Percentiles rank a stretch among this genome's conserved stretches.
phyloP scores from a whole-genome alignment of 2,113 vertebrate species.

The Nycticorax nycticorax region DNA sequence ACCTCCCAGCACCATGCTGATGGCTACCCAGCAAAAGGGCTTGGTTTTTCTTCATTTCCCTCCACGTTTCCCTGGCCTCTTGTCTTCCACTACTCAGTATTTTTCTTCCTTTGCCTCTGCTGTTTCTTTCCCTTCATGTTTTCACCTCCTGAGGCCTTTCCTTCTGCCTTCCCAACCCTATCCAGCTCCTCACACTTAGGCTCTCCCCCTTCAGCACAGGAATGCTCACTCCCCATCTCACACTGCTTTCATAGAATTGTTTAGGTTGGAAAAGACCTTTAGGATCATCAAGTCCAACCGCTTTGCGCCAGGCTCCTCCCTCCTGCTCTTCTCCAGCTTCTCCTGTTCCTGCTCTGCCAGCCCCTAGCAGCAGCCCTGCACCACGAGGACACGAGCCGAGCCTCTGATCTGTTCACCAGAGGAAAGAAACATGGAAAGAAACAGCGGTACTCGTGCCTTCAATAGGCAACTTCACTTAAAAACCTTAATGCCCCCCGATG shows the following conservation, averaged over 20 bases:
- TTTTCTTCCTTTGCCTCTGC: not conserved
- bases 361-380: not conserved
- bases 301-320: not conserved
- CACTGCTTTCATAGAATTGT: not conserved
- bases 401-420: not conserved
- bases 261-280: too few relatives aligned
- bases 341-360: not conserved
- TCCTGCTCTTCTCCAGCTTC: not conserved
- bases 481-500: accelerated
- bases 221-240: not conserved
- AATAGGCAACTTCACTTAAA: not conserved
- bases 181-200: not conserved
- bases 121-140: not conserved
- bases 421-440: not conserved
- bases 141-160: not conserved
- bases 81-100: not conserved
- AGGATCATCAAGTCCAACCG: too few relatives aligned
- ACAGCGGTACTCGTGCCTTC: accelerated
- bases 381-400: accelerated
- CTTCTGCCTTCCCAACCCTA: not conserved
- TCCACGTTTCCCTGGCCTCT: not conserved
- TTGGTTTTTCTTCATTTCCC: not conserved
- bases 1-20: not conserved
- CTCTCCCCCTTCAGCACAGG: not conserved
- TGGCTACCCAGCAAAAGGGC: too few relatives aligned